Base-by-base conservation (phyloP, 2,888 invertebrate genomes). In the Spialia ferax region DNA sequence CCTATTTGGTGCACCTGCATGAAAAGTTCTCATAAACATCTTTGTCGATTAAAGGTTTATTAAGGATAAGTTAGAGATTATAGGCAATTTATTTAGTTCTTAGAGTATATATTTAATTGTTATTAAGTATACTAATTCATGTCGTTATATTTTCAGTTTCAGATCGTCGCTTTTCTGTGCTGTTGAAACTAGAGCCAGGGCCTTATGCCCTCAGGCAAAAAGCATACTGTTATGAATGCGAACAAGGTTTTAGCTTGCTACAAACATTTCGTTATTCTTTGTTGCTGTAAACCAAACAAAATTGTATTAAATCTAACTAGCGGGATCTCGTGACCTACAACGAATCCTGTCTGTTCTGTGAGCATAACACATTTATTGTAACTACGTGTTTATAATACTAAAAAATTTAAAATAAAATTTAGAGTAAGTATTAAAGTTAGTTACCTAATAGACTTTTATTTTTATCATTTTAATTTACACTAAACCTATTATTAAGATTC, bases 141-240 rank as follows among this genome's bases (percentile, higher is more conserved):
- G n/a, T n/a, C n/a, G n/a, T n/a, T n/a, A 1, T 32, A 32, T 32
- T 32, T 32, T 32, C 11, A 32, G 11, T 11, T 11, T 32, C 6
- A 32, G 1, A 32, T 32, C 32, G 11, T 62, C n/a, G 13, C 22
- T 50, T 32, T 22, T 26, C 38, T 15, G 20, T 38, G 23, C 4
- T 22, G 18, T 23, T 26, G 22, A 26, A 26, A 60, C 59, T 13
- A 42, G 20, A 18, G 10, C 42, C 54, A 42, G 20, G 18, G 10
- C 42, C 54, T 35, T 20, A 81, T 81, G 80, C 80, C 79, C 79
- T 71, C 73, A 79, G 76, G 79, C 80, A 83, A 84, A 84, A 82
- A 81, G 76, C 80, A 74, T 76, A 59, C 76, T 78, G 77, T 86
- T 85, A 83, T 86, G 82, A 88, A 87, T 82, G 81, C 79, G 78